These are phyloP conservation scores for Clostera curtula DNA, from an alignment of 2,888 invertebrate species.

Conservation along the genomic window DNA sequence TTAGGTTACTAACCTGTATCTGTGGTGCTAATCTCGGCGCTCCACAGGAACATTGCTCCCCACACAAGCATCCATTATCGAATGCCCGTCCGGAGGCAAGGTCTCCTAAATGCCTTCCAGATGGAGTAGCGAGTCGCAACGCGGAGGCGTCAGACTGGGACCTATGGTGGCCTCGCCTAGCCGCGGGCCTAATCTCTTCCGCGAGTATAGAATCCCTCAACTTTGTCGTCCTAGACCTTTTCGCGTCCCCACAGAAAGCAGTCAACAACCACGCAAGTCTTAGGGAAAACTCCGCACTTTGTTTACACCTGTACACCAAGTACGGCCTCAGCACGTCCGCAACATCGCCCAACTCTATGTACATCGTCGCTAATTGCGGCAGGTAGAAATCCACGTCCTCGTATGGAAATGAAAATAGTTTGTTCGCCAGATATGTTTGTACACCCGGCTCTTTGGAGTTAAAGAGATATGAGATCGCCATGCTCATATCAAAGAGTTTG, in stretches of 20 bases:
- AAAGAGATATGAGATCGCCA: slow-evolving; percentile 98
- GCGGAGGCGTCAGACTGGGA: slow-evolving; percentile 90
- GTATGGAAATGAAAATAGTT: slow-evolving; percentile 95
- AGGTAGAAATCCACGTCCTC: slow-evolving; percentile 97
- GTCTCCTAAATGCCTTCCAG: slow-evolving; percentile 88
- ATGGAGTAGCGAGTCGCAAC: slow-evolving; percentile 65
- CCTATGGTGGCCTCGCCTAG: slow-evolving; percentile 73
- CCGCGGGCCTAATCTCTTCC: slow-evolving; percentile 64
- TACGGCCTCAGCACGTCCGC: slow-evolving; percentile 82
- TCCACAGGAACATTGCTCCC: slow-evolving; percentile 80
- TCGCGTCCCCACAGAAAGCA: slow-evolving; percentile 86
- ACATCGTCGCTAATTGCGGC: slow-evolving; percentile 98
- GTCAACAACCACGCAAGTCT: slow-evolving; percentile 97
- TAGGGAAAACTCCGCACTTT: slow-evolving; percentile 96
- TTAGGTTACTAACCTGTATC: slow-evolving; percentile 45
- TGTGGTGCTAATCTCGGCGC: slow-evolving; percentile 67
- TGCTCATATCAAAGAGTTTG: slow-evolving; percentile 96
- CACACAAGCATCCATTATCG: slow-evolving; percentile 96
- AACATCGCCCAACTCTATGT: slow-evolving; percentile 97
- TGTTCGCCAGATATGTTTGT: slow-evolving; percentile 97
- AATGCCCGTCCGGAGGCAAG: slow-evolving; percentile 95
- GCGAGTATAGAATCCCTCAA: slow-evolving; percentile 60
- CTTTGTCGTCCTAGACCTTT: slow-evolving; percentile 56
- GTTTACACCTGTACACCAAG: slow-evolving; percentile 81
- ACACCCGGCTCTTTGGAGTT: slow-evolving; percentile 99